A percentile compares a stretch with the other conserved stretches of the same genome.
These are phyloP conservation scores for Agrenia bidenticulata DNA, from an alignment of 2,888 invertebrate species.

Conservation along the genomic window DNA sequence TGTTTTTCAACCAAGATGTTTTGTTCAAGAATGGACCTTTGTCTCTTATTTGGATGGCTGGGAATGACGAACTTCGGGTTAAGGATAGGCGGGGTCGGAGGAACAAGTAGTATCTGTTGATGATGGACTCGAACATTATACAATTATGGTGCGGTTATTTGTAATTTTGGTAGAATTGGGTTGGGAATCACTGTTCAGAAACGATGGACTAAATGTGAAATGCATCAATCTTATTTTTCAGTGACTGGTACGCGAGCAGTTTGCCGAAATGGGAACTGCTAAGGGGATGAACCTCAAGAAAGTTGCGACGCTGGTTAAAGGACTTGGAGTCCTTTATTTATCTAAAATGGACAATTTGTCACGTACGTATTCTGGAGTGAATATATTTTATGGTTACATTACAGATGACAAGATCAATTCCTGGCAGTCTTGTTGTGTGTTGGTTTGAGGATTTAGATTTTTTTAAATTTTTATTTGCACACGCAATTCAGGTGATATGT, in stretches of 20 bases:
- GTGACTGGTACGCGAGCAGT: slow-evolving; percentile 6
- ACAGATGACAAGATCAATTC: no score
- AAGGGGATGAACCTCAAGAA: slow-evolving; percentile 25
- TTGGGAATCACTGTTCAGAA: neutral
- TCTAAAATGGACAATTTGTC: slow-evolving; percentile 23
- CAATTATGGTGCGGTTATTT: slow-evolving; percentile 17
- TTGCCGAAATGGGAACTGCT: slow-evolving; percentile 28
- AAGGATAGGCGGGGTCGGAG: slow-evolving; percentile 16
- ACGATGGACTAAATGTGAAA: no score
- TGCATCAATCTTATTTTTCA: neutral
- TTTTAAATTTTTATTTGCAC: no score
- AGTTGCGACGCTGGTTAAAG: slow-evolving; percentile 21
- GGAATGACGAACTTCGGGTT: slow-evolving; percentile 8
- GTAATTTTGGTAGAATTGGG: neutral
- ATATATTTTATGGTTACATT: no score
- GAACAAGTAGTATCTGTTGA: slow-evolving; percentile 1
- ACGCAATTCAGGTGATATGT: no score
- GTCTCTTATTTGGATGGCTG: slow-evolving; percentile 37
- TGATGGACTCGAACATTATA: slow-evolving; percentile 6
- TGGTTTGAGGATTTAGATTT: no score
- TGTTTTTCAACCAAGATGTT: slow-evolving; percentile 39
- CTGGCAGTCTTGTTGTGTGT: no score
- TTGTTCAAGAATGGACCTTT: slow-evolving; percentile 30
- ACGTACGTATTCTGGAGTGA: no score
- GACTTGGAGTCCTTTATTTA: slow-evolving; percentile 12